Evolutionary conservation across 2,797 vertebrate species (phyloP).

Genomic region (Sparidentex hasta): DNA sequence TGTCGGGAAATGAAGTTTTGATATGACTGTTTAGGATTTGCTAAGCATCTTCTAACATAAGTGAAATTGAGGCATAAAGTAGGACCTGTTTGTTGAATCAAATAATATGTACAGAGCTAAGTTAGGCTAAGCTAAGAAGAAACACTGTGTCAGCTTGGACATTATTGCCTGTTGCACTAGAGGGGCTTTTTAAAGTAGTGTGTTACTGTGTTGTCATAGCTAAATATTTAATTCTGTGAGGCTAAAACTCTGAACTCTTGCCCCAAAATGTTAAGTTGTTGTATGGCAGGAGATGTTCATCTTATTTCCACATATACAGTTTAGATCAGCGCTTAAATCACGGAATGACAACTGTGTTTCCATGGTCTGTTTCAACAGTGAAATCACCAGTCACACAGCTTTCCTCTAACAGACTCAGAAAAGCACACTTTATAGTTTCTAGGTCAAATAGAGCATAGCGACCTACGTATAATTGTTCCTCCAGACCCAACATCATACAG

Average conservation of each 20-base stretch:
- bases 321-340: slow-evolving; percentile 6
- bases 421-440: slow-evolving; percentile 57
- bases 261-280: background rate
- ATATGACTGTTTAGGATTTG: background rate
- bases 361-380: slow-evolving; percentile 30
- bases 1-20: background rate
- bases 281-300: slow-evolving; percentile 9
- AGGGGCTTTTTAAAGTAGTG: background rate
- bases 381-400: slow-evolving; percentile 41
- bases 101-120: background rate
- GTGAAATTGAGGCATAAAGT: background rate
- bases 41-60: background rate
- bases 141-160: background rate
- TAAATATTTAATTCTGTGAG: background rate
- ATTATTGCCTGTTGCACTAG: background rate
- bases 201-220: background rate
- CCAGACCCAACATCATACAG: slow-evolving; percentile 51
- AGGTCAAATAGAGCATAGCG: slow-evolving; percentile 56
- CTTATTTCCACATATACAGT: background rate
- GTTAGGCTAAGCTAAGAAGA: background rate
- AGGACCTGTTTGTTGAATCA: background rate
- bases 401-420: slow-evolving; percentile 27
- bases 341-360: slow-evolving; percentile 33
- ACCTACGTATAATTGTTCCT: slow-evolving; percentile 55
- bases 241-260: background rate